phyloP scores from a whole-genome alignment of 2,797 vertebrate genomes.

The Pyrocephalus nanus region DNA sequence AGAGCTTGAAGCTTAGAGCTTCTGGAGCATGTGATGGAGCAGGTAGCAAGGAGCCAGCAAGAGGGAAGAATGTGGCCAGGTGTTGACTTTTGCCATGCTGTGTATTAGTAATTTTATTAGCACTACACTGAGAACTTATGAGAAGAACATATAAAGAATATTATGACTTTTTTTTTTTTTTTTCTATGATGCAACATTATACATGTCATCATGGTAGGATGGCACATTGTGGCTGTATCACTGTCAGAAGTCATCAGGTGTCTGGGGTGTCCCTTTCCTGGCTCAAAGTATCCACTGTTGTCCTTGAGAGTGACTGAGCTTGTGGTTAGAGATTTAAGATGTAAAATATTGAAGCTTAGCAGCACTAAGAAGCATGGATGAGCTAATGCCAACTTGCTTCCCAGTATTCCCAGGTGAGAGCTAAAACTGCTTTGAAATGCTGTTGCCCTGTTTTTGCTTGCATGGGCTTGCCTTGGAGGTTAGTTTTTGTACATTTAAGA shows the following conservation, averaged over 20 bases:
- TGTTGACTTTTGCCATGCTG: background rate
- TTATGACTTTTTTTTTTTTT: background rate
- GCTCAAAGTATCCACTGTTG: background rate
- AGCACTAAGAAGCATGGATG: background rate
- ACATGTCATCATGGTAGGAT: background rate
- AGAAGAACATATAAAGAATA: background rate
- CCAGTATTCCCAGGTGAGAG: background rate
- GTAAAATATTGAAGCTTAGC: background rate
- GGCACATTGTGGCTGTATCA: background rate
- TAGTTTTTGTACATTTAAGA: background rate
- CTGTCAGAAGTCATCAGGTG: background rate
- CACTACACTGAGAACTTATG: background rate
- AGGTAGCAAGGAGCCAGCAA: background rate
- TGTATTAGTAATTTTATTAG: background rate
- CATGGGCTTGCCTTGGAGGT: background rate
- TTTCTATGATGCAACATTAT: rapidly evolving
- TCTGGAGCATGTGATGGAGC: background rate
- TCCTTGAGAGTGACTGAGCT: background rate
- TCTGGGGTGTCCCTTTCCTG: background rate
- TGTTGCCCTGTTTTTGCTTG: background rate
- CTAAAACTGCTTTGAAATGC: background rate
- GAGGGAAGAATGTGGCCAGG: background rate
- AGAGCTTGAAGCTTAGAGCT: background rate
- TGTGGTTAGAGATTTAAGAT: background rate
- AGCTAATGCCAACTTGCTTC: background rate